Conservation (phyloP, 2,888 invertebrate genomes). For the Phyllotreta striolata region DNA sequence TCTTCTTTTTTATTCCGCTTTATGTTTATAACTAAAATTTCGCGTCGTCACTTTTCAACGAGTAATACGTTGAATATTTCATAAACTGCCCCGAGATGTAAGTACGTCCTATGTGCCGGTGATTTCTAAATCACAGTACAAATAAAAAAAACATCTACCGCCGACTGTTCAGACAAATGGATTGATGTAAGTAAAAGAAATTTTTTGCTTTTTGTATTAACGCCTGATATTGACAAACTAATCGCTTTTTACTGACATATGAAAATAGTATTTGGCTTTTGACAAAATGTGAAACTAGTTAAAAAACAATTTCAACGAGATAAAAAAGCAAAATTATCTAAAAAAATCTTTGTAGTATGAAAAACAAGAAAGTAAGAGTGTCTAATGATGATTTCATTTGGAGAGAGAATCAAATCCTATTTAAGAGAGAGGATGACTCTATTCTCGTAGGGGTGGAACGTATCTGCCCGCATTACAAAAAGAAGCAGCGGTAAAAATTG, state of each 20-base stretch:
- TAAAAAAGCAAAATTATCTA: too few species aligned
- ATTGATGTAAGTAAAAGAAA: background rate
- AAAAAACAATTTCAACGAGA: too few species aligned
- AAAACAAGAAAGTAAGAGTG: too few species aligned
- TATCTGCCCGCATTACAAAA: background rate
- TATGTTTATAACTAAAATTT: conserved; percentile 7
- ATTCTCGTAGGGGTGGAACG: conserved; percentile 1
- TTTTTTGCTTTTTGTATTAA: background rate
- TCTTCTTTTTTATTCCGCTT: conserved; percentile 8
- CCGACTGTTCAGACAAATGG: conserved; percentile 10
- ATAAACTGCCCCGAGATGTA: conserved; percentile 10
- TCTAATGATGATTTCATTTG: conserved; percentile 6
- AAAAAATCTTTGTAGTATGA: too few species aligned
- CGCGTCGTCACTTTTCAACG: conserved; percentile 3
- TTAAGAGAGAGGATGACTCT: conserved; percentile 2
- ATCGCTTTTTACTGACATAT: background rate
- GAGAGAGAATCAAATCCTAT: conserved; percentile 12
- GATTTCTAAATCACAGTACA: conserved; percentile 3
- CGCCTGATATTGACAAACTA: conserved; percentile 5
- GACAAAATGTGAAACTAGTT: conserved; percentile 1
- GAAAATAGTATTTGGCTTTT: background rate
- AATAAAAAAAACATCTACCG: conserved; percentile 14
- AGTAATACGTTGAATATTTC: conserved; percentile 9
- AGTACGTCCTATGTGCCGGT: background rate
- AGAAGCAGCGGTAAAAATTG: conserved; percentile 17